Evolutionary conservation across 2,113 vertebrate genomes (phyloP).

Genomic region (Osmerus eperlanus): DNA sequence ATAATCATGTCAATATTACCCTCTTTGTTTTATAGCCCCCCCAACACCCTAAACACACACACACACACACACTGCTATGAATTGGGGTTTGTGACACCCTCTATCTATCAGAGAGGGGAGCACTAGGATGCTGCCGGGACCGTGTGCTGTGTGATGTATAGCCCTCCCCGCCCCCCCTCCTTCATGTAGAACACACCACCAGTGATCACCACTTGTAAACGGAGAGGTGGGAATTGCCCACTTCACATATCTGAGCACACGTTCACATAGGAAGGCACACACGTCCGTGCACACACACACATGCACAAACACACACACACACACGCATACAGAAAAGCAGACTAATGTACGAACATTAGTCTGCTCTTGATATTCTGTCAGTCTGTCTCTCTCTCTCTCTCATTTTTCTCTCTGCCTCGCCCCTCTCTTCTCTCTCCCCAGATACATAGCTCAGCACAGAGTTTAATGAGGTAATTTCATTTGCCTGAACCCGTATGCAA

Average conservation of each 20-base stretch:
- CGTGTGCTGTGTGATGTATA: conserved; percentile 43
- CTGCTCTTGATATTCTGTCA: neutral
- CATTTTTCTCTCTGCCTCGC: conserved; percentile 13
- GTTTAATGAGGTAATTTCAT: conserved; percentile 59
- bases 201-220: conserved; percentile 32
- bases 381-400: neutral
- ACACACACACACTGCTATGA: conserved; percentile 18
- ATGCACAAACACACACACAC: neutral
- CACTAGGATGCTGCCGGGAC: conserved; percentile 38
- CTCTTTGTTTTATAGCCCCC: conserved; percentile 30
- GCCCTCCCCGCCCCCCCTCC: conserved; percentile 16
- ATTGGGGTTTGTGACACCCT: conserved; percentile 20
- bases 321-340: neutral
- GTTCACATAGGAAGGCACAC: conserved; percentile 5
- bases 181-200: conserved; percentile 23
- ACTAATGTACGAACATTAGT: neutral
- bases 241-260: conserved; percentile 6
- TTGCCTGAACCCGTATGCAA: conserved; percentile 37
- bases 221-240: conserved; percentile 12
- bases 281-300: neutral
- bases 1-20: conserved; percentile 48
- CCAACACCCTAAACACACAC: conserved; percentile 1
- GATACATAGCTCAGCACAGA: conserved; percentile 36
- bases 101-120: conserved; percentile 54
- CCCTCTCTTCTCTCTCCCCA: conserved; percentile 16